These are phyloP conservation scores for Trichopria drosophilae DNA, from an alignment of 2,888 invertebrate genomes.

Conservation along the genomic window DNA sequence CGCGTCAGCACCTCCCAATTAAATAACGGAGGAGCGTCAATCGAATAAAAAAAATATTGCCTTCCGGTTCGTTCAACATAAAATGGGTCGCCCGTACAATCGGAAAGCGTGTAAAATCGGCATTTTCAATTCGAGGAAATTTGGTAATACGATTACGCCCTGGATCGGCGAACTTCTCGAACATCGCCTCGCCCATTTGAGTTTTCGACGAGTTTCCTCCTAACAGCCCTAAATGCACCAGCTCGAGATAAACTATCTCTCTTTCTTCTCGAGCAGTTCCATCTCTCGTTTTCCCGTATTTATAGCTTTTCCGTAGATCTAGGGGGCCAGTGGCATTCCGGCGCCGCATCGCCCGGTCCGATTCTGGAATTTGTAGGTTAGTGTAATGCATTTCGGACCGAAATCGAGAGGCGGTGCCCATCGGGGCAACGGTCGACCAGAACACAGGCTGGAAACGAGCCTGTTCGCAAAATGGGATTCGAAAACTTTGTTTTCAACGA, in stretches of 20 bases:
- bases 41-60: too few species aligned
- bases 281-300: background rate
- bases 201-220: conserved; percentile 29
- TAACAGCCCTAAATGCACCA: conserved; percentile 6
- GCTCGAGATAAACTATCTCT: conserved; percentile 14
- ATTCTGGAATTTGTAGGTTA: too few species aligned
- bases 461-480: conserved; percentile 25
- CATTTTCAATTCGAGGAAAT: conserved; percentile 27
- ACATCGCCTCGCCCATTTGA: conserved; percentile 19
- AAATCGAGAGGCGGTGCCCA: too few species aligned
- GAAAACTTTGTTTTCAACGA: conserved; percentile 28
- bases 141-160: conserved; percentile 27
- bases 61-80: too few species aligned
- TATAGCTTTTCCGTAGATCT: conserved; percentile 7
- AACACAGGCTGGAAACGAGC: too few species aligned
- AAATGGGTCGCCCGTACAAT: too few species aligned
- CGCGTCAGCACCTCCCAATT: too few species aligned
- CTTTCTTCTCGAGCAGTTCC: background rate
- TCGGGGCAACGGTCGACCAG: too few species aligned
- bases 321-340: conserved; percentile 11
- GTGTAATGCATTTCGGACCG: too few species aligned
- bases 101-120: too few species aligned
- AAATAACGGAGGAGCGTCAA: too few species aligned
- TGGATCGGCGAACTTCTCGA: conserved; percentile 27
- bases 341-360: background rate